Conservation (phyloP, 2,797 vertebrate species). For the Malacoraja senta region DNA sequence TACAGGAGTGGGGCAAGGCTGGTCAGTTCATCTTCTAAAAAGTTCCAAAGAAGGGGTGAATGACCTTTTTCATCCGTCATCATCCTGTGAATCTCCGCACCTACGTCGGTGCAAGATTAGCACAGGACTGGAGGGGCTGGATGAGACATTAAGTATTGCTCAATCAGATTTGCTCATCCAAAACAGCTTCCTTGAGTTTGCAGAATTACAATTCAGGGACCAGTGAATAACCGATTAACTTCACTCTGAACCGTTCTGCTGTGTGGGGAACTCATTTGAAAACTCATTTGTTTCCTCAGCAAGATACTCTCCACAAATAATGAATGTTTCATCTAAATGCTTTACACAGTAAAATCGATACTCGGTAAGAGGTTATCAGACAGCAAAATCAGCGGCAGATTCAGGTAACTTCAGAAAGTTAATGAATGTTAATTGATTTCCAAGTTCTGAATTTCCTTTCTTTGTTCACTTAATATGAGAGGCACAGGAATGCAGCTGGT, state of each 20-base stretch:
- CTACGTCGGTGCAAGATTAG: background rate
- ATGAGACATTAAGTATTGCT: background rate
- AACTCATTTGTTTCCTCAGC: conserved; percentile 16
- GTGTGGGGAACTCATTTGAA: background rate
- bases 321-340: conserved; percentile 15
- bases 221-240: background rate
- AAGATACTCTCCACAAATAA: background rate
- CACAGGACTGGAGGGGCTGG: background rate
- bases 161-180: background rate
- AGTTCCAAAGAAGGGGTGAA: background rate
- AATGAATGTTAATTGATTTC: background rate
- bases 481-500: no score
- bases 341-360: conserved; percentile 2
- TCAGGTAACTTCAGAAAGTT: background rate
- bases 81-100: background rate
- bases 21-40: background rate
- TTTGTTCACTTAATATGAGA: background rate
- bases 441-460: background rate
- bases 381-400: background rate
- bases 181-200: background rate
- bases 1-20: background rate
- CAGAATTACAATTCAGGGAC: background rate
- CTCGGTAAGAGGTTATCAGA: background rate
- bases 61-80: background rate
- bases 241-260: conserved; percentile 3